A percentile compares a stretch with the other conserved stretches of the same genome.
Evolutionary conservation across 2,797 vertebrate species (phyloP).

Genomic region (Acridotheres tristis): DNA sequence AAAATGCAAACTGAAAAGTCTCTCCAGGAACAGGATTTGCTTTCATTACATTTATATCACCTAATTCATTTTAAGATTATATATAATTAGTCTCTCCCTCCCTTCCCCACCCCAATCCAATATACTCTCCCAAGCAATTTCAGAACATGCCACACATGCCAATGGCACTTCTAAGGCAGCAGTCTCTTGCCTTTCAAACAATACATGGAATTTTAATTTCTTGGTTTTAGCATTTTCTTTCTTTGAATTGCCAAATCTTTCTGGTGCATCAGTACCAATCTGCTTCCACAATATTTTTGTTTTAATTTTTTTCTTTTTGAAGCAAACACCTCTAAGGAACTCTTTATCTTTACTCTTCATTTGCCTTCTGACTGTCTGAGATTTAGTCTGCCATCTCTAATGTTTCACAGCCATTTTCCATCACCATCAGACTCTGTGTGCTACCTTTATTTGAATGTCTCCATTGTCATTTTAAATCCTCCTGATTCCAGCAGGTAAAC

Average conservation of each 20-base stretch:
- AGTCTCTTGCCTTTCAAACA: conserved; percentile 2
- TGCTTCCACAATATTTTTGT: not conserved
- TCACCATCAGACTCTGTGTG: not conserved
- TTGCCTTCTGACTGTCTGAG: not conserved
- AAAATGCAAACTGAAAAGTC: conserved; percentile 61
- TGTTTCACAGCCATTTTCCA: not conserved
- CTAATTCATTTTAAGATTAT: conserved; percentile 68
- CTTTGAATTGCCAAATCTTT: not conserved
- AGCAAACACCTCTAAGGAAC: not conserved
- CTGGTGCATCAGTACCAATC: not conserved
- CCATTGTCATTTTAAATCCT: not conserved
- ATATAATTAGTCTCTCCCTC: conserved; percentile 60
- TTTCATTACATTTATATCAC: conserved; percentile 69
- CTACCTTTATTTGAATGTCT: not conserved
- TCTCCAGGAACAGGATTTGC: conserved; percentile 59
- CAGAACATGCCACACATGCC: conserved; percentile 28
- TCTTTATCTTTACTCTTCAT: not conserved
- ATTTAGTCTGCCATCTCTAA: not conserved
- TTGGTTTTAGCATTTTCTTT: not conserved
- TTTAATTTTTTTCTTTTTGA: not conserved
- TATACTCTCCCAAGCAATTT: conserved; percentile 54
- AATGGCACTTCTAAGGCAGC: not conserved
- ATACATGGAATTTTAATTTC: not conserved
- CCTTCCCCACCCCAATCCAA: conserved; percentile 15
- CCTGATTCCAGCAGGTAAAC: not conserved